Base-by-base conservation (phyloP, 53 echinoderm and acorn worm genomes). In the Pentamera pediparva region DNA sequence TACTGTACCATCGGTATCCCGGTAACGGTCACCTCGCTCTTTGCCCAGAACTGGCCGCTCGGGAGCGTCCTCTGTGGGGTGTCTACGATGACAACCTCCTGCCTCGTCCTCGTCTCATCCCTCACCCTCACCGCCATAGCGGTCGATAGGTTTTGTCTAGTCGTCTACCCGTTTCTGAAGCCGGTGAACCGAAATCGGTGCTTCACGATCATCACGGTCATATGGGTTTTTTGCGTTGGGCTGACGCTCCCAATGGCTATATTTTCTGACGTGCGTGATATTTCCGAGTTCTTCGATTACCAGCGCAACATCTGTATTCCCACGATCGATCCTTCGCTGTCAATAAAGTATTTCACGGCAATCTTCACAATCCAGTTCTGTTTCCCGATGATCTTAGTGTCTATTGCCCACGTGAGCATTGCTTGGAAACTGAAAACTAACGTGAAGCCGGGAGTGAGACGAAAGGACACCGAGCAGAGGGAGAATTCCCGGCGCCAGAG, bases 91-190 rank as follows among this genome's bases (percentile, higher is more conserved):
- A 80, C 86, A 12, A 86, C 89, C 4, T 83, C 82, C 13, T 80
- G 83, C 25, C 69, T 76, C 39, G 86, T 89, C 29, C 83, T 89
- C 43, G 89, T 89, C 22, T 92, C 93, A 18, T 86, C 93, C 11
- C 56, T 92, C 5, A 92, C 93, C 0, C 69, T 92, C 34, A 86
- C 89, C 17, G 88, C 84, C 8, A 89, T 92, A 25, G 93, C 93
- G 15, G 84, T 86, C n/a, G 93, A 92, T 53, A 80, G 93, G 26
- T 92, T 92, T 59, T 92, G 93, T 65, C 84, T 92, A 11, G 93
- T 92, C 8, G 93, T 92, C 0, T 92, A 89, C 62, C 93, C 93
- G 7, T 86, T 92, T 56, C 64, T 86, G 39, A 89, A 83, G 41
- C 89, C 93, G 17, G 83, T 92, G 32, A 81, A 83, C 35, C 83